Evolutionary conservation across 2,888 invertebrate species (phyloP), one percentile per base, ranked within the genome.

Genomic region (Cataglyphis cursor): DNA sequence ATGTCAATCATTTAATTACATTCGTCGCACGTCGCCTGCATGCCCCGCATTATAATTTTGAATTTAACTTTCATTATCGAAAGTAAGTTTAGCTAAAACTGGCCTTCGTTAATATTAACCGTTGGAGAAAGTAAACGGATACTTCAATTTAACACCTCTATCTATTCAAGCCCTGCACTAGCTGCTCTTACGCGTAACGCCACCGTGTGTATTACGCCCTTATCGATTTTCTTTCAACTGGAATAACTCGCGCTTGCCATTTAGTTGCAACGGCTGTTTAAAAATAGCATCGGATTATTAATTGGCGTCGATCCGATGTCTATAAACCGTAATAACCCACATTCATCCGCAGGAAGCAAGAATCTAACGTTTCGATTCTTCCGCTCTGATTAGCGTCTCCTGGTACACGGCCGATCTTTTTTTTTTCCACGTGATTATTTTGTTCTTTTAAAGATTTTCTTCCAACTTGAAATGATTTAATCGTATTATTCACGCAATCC

Each of bases 281-380:
- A 80, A 59, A 80, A 80, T 80, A 80, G 78, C 59, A 72, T 59
- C 78, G 59, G 59, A 59, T 72, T 80, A 80, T 80, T 64, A 81
- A 81, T 81, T 81, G 59, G 72, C 78, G 35, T 28, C 70, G 57
- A 28, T 41, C 41, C 28, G 70, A 61, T 51, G 61, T 81, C 31
- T 62, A 62, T 75, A 81, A 76, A 81, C 62, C 62, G 76, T 28
- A 62, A 62, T 81, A 81, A 81, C 81, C 81, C 81, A 80, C 62
- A 81, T 81, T 62, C 51, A n/a, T 28, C 38, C 62, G 51, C 61
- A 62, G 41, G 62, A 75, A 62, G 48, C 38, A 38, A 62, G 78
- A 81, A 21, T 75, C 48, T 24, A 75, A 6, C 75, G 75, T 81
- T 10, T 51, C 28, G 62, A 61, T 31, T 62, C 28, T 76, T 81